These are phyloP conservation scores for Ia io DNA, from an alignment of 2,113 vertebrate species.

Conservation along the genomic window DNA sequence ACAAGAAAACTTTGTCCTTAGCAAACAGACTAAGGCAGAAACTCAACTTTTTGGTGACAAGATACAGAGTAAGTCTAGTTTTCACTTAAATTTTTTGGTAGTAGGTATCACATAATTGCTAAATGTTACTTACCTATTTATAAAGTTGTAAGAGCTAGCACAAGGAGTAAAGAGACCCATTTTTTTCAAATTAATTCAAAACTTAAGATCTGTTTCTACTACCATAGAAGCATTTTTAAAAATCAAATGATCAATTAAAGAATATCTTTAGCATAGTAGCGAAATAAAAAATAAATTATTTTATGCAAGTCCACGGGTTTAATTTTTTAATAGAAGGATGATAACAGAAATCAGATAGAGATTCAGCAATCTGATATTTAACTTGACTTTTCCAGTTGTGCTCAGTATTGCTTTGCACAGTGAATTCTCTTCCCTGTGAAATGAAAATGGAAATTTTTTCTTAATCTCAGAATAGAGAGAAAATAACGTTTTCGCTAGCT, in stretches of 20 bases:
- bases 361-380: not conserved
- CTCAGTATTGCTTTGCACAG: not conserved
- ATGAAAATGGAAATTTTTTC: conserved; percentile 20
- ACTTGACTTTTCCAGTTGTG: not conserved
- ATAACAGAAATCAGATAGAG: not conserved
- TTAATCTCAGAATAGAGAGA: conserved; percentile 3
- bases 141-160: not conserved
- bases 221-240: not conserved
- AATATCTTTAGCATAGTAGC: not conserved
- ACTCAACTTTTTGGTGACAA: not conserved
- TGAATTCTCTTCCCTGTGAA: not conserved
- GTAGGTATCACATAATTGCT: not conserved
- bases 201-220: not conserved
- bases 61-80: not conserved
- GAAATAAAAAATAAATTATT: conserved; percentile 24
- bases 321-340: not conserved
- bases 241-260: not conserved
- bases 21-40: not conserved
- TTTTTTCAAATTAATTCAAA: not conserved
- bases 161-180: not conserved
- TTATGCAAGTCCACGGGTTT: not conserved
- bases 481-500: not conserved
- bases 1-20: not conserved
- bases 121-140: not conserved
- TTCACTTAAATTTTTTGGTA: not conserved